These are phyloP conservation scores for Trichacis sp. DNA, from an alignment of 2,888 invertebrate genomes.

Conservation along the genomic window DNA sequence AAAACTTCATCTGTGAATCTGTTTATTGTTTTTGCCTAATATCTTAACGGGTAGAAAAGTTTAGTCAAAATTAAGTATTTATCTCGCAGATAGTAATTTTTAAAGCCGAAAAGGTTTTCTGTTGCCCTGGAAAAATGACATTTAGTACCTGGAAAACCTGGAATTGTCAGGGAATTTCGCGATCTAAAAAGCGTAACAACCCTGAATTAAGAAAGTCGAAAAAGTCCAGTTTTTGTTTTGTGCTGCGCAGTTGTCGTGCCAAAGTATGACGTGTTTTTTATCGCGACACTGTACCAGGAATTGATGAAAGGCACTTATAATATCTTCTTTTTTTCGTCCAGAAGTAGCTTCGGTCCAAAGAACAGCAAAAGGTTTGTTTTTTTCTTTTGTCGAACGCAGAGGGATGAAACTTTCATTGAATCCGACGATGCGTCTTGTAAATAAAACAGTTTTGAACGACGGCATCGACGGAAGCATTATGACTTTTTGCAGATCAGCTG, in stretches of 20 bases:
- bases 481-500: conserved; percentile 14
- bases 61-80: too few species aligned
- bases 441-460: conserved; percentile 5
- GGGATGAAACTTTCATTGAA: conserved; percentile 12
- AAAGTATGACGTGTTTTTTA: conserved; percentile 2
- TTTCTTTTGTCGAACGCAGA: conserved; percentile 3
- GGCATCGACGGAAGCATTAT: conserved; percentile 8
- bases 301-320: conserved; percentile 4
- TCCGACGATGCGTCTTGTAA: conserved; percentile 4
- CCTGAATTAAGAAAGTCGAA: conserved; percentile 7
- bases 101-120: too few species aligned
- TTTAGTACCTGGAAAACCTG: too few species aligned
- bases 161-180: too few species aligned
- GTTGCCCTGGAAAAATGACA: too few species aligned
- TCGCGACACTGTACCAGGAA: conserved; percentile 9
- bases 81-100: too few species aligned
- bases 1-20: too few species aligned
- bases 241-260: conserved; percentile 17
- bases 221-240: conserved; percentile 18
- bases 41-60: too few species aligned
- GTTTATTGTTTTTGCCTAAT: too few species aligned
- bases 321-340: conserved; percentile 15
- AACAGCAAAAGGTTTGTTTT: conserved; percentile 10
- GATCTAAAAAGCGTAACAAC: too few species aligned
- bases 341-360: conserved; percentile 9